Evolutionary conservation across 1,140 invertebrate genomes (phyloP), one percentile per base, ranked within the genome.

Genomic region (Portunus trituberculatus): DNA sequence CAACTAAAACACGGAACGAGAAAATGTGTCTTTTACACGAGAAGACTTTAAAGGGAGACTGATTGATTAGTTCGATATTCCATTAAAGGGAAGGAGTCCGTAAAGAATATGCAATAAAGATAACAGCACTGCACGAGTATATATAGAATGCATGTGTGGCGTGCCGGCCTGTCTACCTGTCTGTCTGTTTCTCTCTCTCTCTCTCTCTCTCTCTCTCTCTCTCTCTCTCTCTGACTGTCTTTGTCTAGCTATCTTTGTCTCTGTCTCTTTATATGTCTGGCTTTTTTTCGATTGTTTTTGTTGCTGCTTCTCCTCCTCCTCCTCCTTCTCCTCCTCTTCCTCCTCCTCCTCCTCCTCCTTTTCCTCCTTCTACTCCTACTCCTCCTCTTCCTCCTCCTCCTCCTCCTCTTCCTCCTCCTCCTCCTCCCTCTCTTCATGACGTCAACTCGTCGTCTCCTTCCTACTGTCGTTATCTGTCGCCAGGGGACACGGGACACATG

Each of bases 81-180:
- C 10, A 86, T 86, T 29, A 28, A 86, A 16, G 25, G 28, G 25
- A 86, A 25, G 28, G 25, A 29, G 10, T 25, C 28, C 32, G 4
- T 25, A 86, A 29, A 86, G 28, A 86, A 84, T 25, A 84, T 25
- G 39, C 39, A 39, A 39, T 39, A 39, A 39, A 39, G 39, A 39
- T 39, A 39, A 84, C 25, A 84, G 10, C 10, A 16, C 10, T 84
- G 25, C 32, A 84, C 32, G 32, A 29, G 32, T 84, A 86, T 86
- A 86, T 86, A 86, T 86, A 86, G 29, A 86, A 28, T 84, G 83
- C 32, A 86, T n/a, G 32, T 86, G 14, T 86, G 83, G 1, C 39
- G 39, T 39, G 39, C 6, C 39, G 39, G 39, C 6, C 39, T 39
- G 39, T 39, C 39, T 39, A 6, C 39, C 39, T 39, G 39, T 39